Evolutionary conservation across 2,797 vertebrate genomes (phyloP).

Genomic region (Chanos chanos): DNA sequence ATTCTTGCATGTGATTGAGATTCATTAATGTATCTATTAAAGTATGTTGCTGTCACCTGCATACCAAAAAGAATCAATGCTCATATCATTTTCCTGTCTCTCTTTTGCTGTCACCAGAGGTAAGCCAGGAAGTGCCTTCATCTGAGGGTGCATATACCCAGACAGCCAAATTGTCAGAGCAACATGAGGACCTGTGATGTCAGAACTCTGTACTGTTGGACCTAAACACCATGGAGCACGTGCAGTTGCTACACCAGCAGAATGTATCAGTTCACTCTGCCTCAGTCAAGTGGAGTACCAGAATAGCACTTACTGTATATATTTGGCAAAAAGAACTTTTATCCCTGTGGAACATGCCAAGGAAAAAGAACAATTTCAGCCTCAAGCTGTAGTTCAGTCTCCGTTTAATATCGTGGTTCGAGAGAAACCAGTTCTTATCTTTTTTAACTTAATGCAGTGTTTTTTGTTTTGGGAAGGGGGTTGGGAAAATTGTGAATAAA

Average conservation of each 20-base stretch:
- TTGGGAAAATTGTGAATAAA: too few relatives aligned
- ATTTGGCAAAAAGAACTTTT: slow-evolving; percentile 37
- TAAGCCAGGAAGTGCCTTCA: slow-evolving; percentile 33
- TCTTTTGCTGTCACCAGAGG: slow-evolving; percentile 38
- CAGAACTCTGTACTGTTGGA: neutral
- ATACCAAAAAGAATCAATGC: too few relatives aligned
- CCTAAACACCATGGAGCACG: slow-evolving; percentile 7
- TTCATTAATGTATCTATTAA: too few relatives aligned
- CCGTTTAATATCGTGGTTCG: neutral
- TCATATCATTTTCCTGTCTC: neutral
- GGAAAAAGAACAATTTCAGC: slow-evolving; percentile 38
- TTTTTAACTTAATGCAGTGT: slow-evolving; percentile 47
- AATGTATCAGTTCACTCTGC: slow-evolving; percentile 17
- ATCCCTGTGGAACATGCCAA: slow-evolving; percentile 26
- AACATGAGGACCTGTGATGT: slow-evolving; percentile 65
- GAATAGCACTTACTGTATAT: slow-evolving; percentile 52
- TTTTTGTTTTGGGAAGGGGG: too few relatives aligned
- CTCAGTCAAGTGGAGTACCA: slow-evolving; percentile 28
- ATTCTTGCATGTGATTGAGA: too few relatives aligned
- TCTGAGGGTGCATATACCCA: slow-evolving; percentile 10
- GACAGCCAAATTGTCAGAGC: slow-evolving; percentile 30
- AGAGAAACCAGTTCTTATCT: slow-evolving; percentile 42
- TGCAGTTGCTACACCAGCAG: neutral
- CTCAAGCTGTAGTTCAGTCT: slow-evolving; percentile 1
- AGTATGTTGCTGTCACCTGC: too few relatives aligned